Base-by-base conservation (phyloP, 2,113 vertebrate genomes). In the Holacanthus passer region DNA sequence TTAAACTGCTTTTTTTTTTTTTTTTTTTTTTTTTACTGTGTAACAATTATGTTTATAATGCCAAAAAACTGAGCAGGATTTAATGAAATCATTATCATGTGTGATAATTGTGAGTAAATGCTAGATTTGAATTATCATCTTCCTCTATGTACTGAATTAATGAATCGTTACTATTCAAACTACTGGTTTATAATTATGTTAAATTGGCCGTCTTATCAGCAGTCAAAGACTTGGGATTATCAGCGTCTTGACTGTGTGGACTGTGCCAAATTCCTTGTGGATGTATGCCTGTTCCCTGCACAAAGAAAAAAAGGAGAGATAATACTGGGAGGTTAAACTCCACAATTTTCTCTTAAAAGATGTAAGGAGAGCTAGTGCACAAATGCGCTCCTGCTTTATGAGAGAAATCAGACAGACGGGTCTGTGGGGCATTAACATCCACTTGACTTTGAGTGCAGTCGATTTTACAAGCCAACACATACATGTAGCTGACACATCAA, bases 41-140 rank as follows among this genome's bases (percentile, higher is more conserved):
- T 95, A 93, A 95, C 96, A 96, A 97, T 97, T 97, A 97, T 96
- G 96, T 97, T 97, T 97, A 97, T 98, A 97, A 98, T 97, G 97
- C 96, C 96, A 98, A 96, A 96, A 41, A 97, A 97, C 96, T 96
- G 95, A 95, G 95, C 94, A 94, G 95, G 96, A 97, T 97, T 97
- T 91, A 93, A 93, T 93, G 91, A 92, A 93, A 94, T 94, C 94
- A 94, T 95, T 93, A 94, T 90, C 87, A 89, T 72, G 87, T 87
- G 83, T 89, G 89, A 91, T 95, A 94, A 95, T 94, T 94, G 93
- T 91, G 83, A 95, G 88, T 90, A 92, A 92, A 92, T 91, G 92
- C 90, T 79, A 59, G 89, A 94, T 94, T 92, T 92, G 88, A 94
- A 95, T 95, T 88, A 92, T 91, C 85, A 90, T 94, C 93, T 90